Evolutionary conservation across 1,140 invertebrate genomes (phyloP), one percentile per base, ranked within the genome.

Genomic region (Batillaria attramentaria): DNA sequence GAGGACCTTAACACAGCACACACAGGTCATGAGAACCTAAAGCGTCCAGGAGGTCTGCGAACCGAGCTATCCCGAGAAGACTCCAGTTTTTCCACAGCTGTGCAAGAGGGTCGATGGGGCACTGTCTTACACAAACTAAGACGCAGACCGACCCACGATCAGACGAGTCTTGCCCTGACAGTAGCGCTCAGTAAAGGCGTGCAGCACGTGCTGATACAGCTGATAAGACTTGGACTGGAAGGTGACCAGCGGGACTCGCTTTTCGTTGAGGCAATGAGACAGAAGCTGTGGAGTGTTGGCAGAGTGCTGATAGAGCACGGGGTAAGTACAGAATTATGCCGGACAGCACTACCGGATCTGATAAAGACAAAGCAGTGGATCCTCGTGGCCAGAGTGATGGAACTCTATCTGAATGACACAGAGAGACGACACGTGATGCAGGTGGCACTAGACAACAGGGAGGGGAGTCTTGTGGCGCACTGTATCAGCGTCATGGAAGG

Each of bases 301-400:
- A 69, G 66, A 42, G 33, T 37, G 66, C 20, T 69, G 37, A 37
- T 69, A 24, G 66, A 69, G 37, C 37, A 31, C 2, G 66, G 66
- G 2, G 37, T 69, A 6, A n/a, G 33, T 42, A 24, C 10, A 18
- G 31, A 69, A 4, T 24, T 31, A 20, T 69, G 66, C 37, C 66
- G 13, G 37, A 39, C 13, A 13, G 39, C 66, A 4, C 39, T 69
- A 18, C 66, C 66, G 2, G 37, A 69, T 8, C 37, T 39, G 39
- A 3, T 69, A 39, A 39, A 39, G 13, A 69, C 3, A n/a, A 69
- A 69, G 37, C 66, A 69, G 66, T 69, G 66, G 66, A 39, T 69
- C 3, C 66, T 69, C 5, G 37, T 69, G 35, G 66, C 66, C 66
- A 69, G 39, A n/a, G 35, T 41, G 66, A 69, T 69, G 66, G 66